Percentiles rank a stretch among this genome's conserved stretches.
These are phyloP conservation scores for Archips xylosteana DNA, from an alignment of 2,888 invertebrate species.

Conservation along the genomic window DNA sequence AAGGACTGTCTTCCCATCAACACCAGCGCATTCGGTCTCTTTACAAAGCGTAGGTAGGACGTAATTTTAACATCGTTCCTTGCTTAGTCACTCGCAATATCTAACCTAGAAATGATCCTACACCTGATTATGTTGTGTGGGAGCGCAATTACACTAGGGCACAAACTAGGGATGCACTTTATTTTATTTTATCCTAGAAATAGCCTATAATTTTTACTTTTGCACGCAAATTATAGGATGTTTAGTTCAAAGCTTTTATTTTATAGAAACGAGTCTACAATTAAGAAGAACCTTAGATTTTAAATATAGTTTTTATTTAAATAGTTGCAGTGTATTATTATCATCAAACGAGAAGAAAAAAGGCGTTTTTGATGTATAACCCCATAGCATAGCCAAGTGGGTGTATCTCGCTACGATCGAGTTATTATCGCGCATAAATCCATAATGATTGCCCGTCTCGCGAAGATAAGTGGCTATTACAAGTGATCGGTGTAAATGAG, in stretches of 20 bases:
- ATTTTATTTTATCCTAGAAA: background rate
- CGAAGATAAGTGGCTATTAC: conserved; percentile 64
- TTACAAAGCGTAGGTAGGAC: conserved; percentile 47
- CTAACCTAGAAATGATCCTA: conserved; percentile 38
- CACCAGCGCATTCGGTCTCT: conserved; percentile 46
- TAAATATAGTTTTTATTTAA: background rate
- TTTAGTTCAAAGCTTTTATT: conserved; percentile 4
- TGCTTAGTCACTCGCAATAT: conserved; percentile 39
- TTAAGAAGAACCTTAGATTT: conserved; percentile 16
- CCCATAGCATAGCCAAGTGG: conserved; percentile 19
- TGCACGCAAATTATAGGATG: conserved; percentile 11
- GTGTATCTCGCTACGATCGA: conserved; percentile 48
- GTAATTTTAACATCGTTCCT: conserved; percentile 41
- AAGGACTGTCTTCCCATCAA: conserved; percentile 36
- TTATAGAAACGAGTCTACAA: conserved; percentile 27
- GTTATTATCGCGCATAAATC: conserved; percentile 75
- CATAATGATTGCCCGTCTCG: conserved; percentile 68
- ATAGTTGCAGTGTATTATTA: conserved; percentile 8
- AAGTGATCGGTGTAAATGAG: conserved; percentile 69
- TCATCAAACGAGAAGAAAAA: conserved; percentile 17
- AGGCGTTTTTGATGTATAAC: background rate
- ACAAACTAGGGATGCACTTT: conserved; percentile 16
- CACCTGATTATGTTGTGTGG: conserved; percentile 33
- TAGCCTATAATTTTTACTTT: conserved; percentile 29
- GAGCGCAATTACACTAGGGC: conserved; percentile 31